Evolutionary conservation across 2,888 invertebrate species (phyloP).

Genomic region (Phalera bucephala): DNA sequence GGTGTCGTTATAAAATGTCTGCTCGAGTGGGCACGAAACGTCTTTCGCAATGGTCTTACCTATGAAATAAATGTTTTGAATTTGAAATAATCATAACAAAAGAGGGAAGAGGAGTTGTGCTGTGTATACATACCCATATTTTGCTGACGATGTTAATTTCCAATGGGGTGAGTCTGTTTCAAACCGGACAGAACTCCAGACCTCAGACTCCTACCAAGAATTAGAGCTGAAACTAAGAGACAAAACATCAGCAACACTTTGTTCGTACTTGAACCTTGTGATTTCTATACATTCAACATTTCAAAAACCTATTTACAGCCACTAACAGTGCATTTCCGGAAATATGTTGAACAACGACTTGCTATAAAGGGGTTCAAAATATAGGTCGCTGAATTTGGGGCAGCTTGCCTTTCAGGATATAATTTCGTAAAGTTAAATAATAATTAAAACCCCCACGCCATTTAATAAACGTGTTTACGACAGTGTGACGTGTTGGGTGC

Average conservation of each 20-base stretch:
- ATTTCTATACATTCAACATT: too few species aligned
- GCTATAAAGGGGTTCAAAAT: constrained; percentile 9
- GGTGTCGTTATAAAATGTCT: constrained; percentile 54
- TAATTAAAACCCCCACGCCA: constrained; percentile 38
- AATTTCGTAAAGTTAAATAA: constrained; percentile 37
- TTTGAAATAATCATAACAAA: background rate
- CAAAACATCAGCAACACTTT: too few species aligned
- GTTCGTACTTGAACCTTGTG: too few species aligned
- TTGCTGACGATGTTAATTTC: too few species aligned
- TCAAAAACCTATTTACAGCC: too few species aligned
- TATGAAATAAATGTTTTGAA: background rate
- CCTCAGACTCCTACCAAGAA: too few species aligned
- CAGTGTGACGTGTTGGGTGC: constrained; percentile 37
- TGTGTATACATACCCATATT: too few species aligned
- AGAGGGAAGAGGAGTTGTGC: too few species aligned
- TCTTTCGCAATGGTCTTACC: constrained; percentile 19
- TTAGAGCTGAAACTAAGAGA: too few species aligned
- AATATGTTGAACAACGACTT: background rate
- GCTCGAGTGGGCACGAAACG: constrained; percentile 31
- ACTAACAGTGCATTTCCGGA: too few species aligned
- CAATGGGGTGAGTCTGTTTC: too few species aligned
- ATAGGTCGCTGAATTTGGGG: constrained; percentile 25
- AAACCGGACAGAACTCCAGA: too few species aligned
- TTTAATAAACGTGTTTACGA: constrained; percentile 40
- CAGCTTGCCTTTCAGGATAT: constrained; percentile 23